Evolutionary conservation across 64 coral and sea anemone species (phyloP).

Genomic region (Montipora efflorescens): DNA sequence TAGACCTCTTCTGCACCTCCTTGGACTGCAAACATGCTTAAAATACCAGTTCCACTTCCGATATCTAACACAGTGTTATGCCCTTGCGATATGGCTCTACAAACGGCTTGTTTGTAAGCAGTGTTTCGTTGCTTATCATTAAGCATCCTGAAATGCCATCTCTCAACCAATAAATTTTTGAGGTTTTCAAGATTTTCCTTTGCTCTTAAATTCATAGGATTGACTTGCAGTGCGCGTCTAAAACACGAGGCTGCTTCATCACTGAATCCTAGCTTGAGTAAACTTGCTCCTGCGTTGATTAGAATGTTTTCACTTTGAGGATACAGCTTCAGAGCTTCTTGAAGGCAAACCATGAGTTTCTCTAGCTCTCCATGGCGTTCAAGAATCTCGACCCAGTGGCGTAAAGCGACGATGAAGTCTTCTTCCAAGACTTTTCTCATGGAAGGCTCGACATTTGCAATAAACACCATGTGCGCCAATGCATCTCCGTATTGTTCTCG

Average conservation of each 20-base stretch:
- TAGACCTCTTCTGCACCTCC: constrained; percentile 85
- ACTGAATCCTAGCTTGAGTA: constrained; percentile 73
- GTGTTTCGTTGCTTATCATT: constrained; percentile 87
- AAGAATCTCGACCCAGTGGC: constrained; percentile 75
- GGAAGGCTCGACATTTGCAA: constrained; percentile 63
- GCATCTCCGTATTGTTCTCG: constrained; percentile 77
- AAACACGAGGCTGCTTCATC: constrained; percentile 91
- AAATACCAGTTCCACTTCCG: constrained; percentile 95
- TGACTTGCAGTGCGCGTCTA: constrained; percentile 71
- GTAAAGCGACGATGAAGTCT: constrained; percentile 80
- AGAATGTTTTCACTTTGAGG: constrained; percentile 75
- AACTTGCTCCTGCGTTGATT: constrained; percentile 71
- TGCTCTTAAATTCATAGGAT: constrained; percentile 69
- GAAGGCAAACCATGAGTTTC: constrained; percentile 82
- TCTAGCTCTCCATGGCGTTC: constrained; percentile 77
- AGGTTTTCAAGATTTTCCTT: constrained; percentile 87
- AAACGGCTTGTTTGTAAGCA: constrained; percentile 88
- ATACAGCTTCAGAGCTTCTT: constrained; percentile 81
- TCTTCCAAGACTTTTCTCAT: constrained; percentile 47
- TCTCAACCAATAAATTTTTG: constrained; percentile 89
- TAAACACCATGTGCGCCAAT: constrained; percentile 82
- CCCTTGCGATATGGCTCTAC: constrained; percentile 68
- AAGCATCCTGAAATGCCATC: constrained; percentile 99
- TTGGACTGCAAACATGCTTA: constrained; percentile 98
- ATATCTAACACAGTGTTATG: constrained; percentile 86